Conservation (phyloP, 2,113 vertebrate genomes). For the Sinocyclocheilus rhinocerous region DNA sequence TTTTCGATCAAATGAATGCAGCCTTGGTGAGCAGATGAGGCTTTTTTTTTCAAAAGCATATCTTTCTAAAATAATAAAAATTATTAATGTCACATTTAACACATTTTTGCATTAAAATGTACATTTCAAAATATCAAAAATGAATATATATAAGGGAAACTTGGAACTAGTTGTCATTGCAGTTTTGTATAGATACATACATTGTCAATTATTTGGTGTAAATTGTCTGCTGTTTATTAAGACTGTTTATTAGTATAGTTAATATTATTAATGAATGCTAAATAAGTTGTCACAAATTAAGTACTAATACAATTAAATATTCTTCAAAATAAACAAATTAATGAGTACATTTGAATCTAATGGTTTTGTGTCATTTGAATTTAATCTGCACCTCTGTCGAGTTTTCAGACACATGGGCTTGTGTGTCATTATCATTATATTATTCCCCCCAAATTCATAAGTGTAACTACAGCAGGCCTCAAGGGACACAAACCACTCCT, state of each 20-base stretch:
- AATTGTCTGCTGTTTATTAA: too few species aligned
- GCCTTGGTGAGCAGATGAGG: too few species aligned
- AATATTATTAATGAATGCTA: not conserved
- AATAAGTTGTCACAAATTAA: not conserved
- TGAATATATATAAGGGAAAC: too few species aligned
- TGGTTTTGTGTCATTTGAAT: not conserved
- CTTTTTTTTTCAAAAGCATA: too few species aligned
- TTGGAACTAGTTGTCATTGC: too few species aligned
- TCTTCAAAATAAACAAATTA: not conserved
- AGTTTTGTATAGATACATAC: too few species aligned
- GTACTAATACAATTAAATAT: not conserved
- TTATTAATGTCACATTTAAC: too few species aligned
- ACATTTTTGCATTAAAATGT: too few species aligned
- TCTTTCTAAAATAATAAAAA: too few species aligned
- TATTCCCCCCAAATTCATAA: slow-evolving; percentile 57
- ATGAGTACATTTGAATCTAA: not conserved
- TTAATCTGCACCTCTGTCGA: not conserved
- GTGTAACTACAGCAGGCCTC: slow-evolving; percentile 62
- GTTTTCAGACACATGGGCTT: not conserved
- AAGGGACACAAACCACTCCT: slow-evolving; percentile 66
- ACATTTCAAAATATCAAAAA: too few species aligned
- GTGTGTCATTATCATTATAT: not conserved
- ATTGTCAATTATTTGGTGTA: too few species aligned
- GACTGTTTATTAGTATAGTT: not conserved
- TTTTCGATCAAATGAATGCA: too few species aligned